Base-by-base conservation (phyloP, 2,113 vertebrate genomes). In the Progne subis region DNA sequence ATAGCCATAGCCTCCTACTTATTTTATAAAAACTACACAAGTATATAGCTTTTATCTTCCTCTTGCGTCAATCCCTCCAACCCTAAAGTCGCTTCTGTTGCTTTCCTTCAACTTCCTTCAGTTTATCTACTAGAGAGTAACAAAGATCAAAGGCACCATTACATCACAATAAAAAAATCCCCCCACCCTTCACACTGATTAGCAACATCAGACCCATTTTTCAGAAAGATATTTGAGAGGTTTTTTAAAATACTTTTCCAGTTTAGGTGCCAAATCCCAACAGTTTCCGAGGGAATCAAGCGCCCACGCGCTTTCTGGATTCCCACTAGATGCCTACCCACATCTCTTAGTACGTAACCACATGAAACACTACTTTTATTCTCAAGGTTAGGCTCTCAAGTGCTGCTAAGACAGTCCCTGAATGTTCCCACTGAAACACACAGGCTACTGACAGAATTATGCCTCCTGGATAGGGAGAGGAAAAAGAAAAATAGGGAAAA, bases 241-340 rank as follows among this genome's bases (percentile, higher is more conserved):
- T 83, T 90, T 92, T 94, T 86, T 67, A 41, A 86, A 93, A 93
- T 92, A 83, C 80, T 93, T 93, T 32, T 83, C 79, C 76, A 78
- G 76, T 56, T 88, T 93, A 86, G 71, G 92, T 95, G 94, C 94
- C 96, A 97, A 95, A 97, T 92, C 76, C 80, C 94, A 81, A 65
- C 92, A 70, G 94, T 61, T 93, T 95, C 92, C 37, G 25, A 93
- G 82, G 82, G 94, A 88, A 95, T 88, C 59, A 18, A 59, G 79
- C 34, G 0, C 96, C 95, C 92, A 96, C 88, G 16, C 43, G 1
- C 88, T 93, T 55, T 69, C 92, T 95, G 96, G 90, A 90, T 92
- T 90, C 95, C 95, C 95, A 90, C 75, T 92, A 75, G 83, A 74
- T 68, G 90, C 81, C 93, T 92, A 57, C 93, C 70, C 84, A 68